Evolutionary conservation across 1,140 invertebrate species (phyloP), one percentile per base, ranked within the genome.

Genomic region (Megalonaias nervosa): DNA sequence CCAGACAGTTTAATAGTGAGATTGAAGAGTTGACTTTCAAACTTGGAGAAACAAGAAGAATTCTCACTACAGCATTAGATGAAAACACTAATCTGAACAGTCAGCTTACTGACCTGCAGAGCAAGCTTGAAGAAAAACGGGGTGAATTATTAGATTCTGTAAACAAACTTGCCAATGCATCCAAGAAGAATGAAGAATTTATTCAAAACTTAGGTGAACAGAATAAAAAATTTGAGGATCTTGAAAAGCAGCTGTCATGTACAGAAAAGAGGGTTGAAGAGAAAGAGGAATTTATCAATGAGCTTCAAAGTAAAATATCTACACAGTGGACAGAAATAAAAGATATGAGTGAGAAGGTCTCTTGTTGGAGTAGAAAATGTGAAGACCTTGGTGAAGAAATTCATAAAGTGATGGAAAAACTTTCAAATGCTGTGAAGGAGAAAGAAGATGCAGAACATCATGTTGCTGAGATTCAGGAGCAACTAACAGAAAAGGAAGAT

Each of bases 401-500:
- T 1, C 48, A 67, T 14, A 57, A 14, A 19, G 21, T 71, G 14
- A 58, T 48, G n/a, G 66, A 71, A 67, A 58, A 67, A 61, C n/a
- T 77, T 19, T 15, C 57, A 55, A 64, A 71, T 77, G 75, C 75
- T 19, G 15, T 77, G 13, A 70, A 71, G 59, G 75, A 77, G 56
- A 71, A 71, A 67, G 75, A 77, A 59, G 65, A 71, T 13, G 26
- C 71, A 13, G 71, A 77, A 19, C 59, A 64, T n/a, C 38, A 59
- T 60, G 38, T 77, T 9, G 66, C 58, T 55, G 61, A 71, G 12
- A 57, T 66, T 16, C 55, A 67, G 31, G 19, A 77, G 56, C 56
- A 2, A 13, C 19, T 71, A 17, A 59, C 67, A n/a, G 75, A 77
- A 21, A 77, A 77, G 59, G 75, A 77, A 23, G 71, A 57, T 77